A percentile compares a stretch with the other conserved stretches of the same genome.
Conservation (phyloP, 2,113 vertebrate genomes). For the Tamias sibiricus region DNA sequence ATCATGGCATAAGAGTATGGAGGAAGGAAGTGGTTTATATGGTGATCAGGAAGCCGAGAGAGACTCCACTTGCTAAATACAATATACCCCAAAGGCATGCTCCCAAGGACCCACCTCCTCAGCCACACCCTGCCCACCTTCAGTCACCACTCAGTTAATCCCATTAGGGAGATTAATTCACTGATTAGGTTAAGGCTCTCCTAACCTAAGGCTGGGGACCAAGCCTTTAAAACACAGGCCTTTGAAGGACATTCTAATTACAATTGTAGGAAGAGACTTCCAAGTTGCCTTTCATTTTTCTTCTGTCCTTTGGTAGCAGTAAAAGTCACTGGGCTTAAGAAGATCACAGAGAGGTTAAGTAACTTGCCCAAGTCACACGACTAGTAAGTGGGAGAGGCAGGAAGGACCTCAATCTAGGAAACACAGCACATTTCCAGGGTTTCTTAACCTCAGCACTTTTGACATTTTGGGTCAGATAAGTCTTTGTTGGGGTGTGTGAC, state of each 20-base stretch:
- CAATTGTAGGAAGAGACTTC: neutral
- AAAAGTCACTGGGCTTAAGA: neutral
- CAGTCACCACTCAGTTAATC: too few relatives aligned
- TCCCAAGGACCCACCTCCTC: too few relatives aligned
- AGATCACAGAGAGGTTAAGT: neutral
- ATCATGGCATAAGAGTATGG: too few relatives aligned
- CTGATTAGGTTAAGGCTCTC: too few relatives aligned
- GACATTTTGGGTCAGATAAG: neutral
- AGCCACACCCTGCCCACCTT: too few relatives aligned
- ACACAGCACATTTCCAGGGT: neutral
- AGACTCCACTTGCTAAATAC: too few relatives aligned
- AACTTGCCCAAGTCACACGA: conserved; percentile 6
- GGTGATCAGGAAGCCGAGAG: too few relatives aligned
- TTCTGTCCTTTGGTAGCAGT: neutral
- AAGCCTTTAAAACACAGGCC: neutral
- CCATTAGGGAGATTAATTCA: too few relatives aligned
- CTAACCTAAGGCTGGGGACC: neutral
- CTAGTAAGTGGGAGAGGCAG: neutral
- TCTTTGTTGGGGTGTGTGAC: neutral
- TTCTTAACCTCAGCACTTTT: neutral
- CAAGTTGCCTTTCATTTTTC: neutral
- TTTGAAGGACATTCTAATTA: neutral
- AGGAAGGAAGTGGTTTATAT: too few relatives aligned
- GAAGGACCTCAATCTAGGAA: neutral
- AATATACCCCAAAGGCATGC: too few relatives aligned